Percentiles rank a stretch among this genome's conserved stretches.
Evolutionary conservation across 2,797 vertebrate species (phyloP).

Genomic region (Danio kyathit): DNA sequence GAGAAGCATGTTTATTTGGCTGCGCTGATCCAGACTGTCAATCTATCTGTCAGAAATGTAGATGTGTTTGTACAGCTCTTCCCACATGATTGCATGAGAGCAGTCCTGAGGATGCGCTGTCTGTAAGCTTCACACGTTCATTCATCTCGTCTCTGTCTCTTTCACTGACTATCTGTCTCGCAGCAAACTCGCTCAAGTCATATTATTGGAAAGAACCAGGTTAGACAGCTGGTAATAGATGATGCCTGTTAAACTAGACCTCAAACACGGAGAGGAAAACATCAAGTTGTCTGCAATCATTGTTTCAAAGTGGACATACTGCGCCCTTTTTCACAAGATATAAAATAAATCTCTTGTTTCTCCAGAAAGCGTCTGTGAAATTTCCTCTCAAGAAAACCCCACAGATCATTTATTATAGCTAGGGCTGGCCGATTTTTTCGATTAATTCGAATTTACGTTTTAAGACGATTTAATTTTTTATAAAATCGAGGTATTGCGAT

Average conservation of each 20-base stretch:
- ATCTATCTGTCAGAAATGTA: conserved; percentile 46
- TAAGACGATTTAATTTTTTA: too few relatives aligned
- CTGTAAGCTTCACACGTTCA: conserved; percentile 36
- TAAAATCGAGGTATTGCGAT: too few relatives aligned
- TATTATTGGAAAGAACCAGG: conserved; percentile 18
- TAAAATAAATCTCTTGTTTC: too few relatives aligned
- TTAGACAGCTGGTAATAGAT: conserved; percentile 8
- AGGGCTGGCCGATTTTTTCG: too few relatives aligned
- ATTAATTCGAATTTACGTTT: too few relatives aligned
- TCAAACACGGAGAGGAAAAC: not conserved
- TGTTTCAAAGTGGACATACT: not conserved
- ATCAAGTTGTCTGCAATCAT: not conserved
- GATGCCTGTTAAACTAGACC: not conserved
- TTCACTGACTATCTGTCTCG: not conserved
- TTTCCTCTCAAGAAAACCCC: too few relatives aligned
- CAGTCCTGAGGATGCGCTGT: conserved; percentile 27
- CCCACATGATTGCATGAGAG: conserved; percentile 35
- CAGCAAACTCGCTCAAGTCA: conserved; percentile 8
- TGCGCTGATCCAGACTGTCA: conserved; percentile 36
- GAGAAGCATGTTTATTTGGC: conserved; percentile 38
- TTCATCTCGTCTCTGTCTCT: conserved; percentile 25
- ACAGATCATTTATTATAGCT: too few relatives aligned
- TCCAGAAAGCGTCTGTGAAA: too few relatives aligned
- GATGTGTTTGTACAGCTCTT: conserved; percentile 43
- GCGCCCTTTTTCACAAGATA: too few relatives aligned